Evolutionary conservation across 2,888 invertebrate species (phyloP), one percentile per base, ranked within the genome.

Genomic region (Didymodactylos carnosus): DNA sequence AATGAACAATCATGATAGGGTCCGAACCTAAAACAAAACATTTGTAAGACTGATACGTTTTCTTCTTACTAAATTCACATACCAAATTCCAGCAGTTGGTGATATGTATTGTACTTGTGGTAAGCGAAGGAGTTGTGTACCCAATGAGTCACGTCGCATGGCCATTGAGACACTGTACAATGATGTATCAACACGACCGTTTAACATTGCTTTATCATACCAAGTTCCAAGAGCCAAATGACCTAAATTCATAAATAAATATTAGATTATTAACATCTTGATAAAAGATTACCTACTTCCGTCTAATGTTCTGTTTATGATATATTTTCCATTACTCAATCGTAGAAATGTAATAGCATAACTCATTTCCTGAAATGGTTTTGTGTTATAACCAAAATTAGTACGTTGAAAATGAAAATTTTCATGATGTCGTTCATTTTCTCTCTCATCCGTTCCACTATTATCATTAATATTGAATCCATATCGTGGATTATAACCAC

Each of bases 1-100:
- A 53, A 71, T 46, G 71, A 71, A 51, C 74, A 74, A 39, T 74
- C 74, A 72, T 53, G 71, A 72, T 71, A 74, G 16, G 74, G 74
- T 16, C 74, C 74, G 27, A 69, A 74, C 62, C 62, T 62, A n/a
- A 7, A 53, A 29, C 3, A 53, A 16, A 53, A 53, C 19, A 19
- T 62, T 35, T 1, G 13, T 10, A 35, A 11, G 14, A 35, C 19
- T n/a, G 0, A 35, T 19, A 13, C 10, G 10, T 10, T 35, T 35
- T 0, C 3, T 35, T 10, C 10, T 2, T 27, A 6, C 16, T 51
- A 16, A 2, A 43, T 49, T 35, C 0, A n/a, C n/a, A 35, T 62
- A 62, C 74, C 74, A 74, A 25, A 74, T 35, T 11, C 74, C 74
- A 23, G 62, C 19, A 43, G 74, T 41, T 27, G 74, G 41, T 35